Evolutionary conservation across 2,888 invertebrate species (phyloP), one percentile per base, ranked within the genome.

Genomic region (Baccha elongata): DNA sequence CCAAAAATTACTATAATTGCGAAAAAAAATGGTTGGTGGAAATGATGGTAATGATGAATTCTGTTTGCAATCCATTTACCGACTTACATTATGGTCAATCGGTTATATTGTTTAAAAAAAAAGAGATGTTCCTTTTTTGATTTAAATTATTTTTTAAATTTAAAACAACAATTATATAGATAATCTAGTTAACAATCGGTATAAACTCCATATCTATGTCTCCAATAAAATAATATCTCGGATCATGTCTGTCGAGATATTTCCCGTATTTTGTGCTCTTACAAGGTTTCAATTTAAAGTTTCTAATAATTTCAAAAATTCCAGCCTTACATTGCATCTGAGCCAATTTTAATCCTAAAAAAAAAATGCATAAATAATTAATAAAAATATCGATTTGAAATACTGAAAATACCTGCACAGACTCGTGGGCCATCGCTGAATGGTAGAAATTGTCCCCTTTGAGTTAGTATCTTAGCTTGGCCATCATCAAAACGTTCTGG

Each of bases 371-470:
- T 26, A 4, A 26, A 26, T 26, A 37, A 11, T 32, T 32, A 32
- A 23, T 23, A 23, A 23, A 23, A 23, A 23, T 23, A 23, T 23
- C 23, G 3, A 4, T 4, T 23, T 23, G 3, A 23, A 23, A 23
- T 23, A n/a, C 65, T 23, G 23, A 23, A 13, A 42, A 42, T 29
- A 88, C 89, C 90, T 75, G 87, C 86, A 84, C 89, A 90, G 3
- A 87, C 87, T n/a, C 89, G 85, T 0, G 89, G 90, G 0, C 89
- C 90, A 85, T 89, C 87, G n/a, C 90, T 88, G 17, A 89, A 89
- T 0, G 90, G 89, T 17, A 90, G 29, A 35, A 89, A 86, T 1
- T 86, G 83, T 0, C 90, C 89, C 48, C 85, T 76, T 2, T 86
- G 87, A 0, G 85, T 84, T 0, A 87, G 81, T n/a, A 86, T 85